Conservation (phyloP, 2,888 invertebrate genomes). For the Scaptomyza reducta region DNA sequence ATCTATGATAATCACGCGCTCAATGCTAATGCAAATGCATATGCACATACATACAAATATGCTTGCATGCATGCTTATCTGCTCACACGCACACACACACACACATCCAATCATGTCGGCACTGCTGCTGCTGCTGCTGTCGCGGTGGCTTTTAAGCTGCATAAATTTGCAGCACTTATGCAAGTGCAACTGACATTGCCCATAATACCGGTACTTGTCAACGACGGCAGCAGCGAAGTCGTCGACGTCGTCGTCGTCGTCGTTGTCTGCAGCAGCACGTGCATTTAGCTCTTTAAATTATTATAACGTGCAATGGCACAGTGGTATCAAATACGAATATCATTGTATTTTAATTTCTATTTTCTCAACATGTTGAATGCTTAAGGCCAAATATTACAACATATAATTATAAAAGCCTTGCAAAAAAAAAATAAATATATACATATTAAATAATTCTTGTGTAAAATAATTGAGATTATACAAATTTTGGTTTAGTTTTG, state of each 20-base stretch:
- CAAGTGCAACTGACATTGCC: constrained; percentile 68
- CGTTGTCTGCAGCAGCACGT: constrained; percentile 59
- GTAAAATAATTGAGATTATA: too few relatives aligned
- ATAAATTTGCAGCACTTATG: constrained; percentile 72
- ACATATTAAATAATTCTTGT: too few relatives aligned
- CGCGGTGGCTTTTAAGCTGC: constrained; percentile 45
- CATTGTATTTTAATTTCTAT: too few relatives aligned
- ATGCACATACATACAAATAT: neutral
- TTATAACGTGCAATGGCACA: constrained; percentile 59
- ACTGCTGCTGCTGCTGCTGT: constrained; percentile 12
- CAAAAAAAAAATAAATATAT: too few relatives aligned
- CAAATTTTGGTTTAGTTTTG: too few relatives aligned
- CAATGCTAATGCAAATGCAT: constrained; percentile 34
- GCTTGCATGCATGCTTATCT: too few relatives aligned
- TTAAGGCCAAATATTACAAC: too few relatives aligned
- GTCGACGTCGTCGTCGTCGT: constrained; percentile 3
- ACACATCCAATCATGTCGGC: neutral
- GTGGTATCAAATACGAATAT: constrained; percentile 25
- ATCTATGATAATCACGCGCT: constrained; percentile 55
- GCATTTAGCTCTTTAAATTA: constrained; percentile 68
- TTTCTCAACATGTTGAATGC: too few relatives aligned
- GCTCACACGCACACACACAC: neutral
- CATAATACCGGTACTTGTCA: constrained; percentile 73
- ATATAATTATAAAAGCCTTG: too few relatives aligned
- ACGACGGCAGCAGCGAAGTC: constrained; percentile 31